Evolutionary conservation across 2,113 vertebrate species (phyloP).

Genomic region (Gallinago media): DNA sequence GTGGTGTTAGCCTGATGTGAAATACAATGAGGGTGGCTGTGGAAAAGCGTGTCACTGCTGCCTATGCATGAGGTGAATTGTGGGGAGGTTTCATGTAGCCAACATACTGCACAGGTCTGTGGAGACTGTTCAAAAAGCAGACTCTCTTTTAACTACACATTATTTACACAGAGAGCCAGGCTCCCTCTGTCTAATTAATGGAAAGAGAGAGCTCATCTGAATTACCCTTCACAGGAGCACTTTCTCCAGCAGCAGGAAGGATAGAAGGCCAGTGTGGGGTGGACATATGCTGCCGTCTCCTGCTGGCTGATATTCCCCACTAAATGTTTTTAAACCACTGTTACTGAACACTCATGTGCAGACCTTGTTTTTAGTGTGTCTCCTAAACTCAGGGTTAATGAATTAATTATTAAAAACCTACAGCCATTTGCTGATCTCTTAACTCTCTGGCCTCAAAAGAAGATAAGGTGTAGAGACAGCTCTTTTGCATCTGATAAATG

Average conservation of each 20-base stretch:
- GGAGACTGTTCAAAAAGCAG: background rate
- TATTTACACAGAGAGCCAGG: background rate
- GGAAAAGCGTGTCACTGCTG: background rate
- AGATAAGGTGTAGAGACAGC: background rate
- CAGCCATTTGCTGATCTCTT: background rate
- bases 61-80: accelerated
- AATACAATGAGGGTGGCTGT: background rate
- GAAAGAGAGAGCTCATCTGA: background rate
- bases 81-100: background rate
- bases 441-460: background rate
- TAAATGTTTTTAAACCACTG: background rate
- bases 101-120: background rate
- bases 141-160: background rate
- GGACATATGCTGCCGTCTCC: background rate
- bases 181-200: background rate
- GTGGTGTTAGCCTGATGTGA: accelerated
- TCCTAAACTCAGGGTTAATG: background rate
- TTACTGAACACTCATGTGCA: background rate
- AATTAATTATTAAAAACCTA: conserved; percentile 20
- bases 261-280: background rate
- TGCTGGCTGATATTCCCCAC: background rate
- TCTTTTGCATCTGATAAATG: background rate
- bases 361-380: background rate
- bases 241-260: background rate
- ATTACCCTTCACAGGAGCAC: background rate